phyloP scores from a whole-genome alignment of 2,888 invertebrate species.

The Falcaria lacertinaria region DNA sequence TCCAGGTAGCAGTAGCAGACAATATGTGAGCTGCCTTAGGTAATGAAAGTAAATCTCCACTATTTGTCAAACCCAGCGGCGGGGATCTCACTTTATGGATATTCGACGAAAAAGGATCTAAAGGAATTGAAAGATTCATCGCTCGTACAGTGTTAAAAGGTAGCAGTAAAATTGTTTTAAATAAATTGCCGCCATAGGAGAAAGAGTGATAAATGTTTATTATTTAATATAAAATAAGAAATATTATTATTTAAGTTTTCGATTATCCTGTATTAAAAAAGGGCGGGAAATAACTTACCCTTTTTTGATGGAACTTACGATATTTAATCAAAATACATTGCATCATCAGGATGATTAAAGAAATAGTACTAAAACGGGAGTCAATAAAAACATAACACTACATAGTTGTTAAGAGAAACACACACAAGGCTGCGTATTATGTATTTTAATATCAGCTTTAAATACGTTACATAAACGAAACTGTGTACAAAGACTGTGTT shows the following conservation, averaged over 20 bases:
- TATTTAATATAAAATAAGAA: no score
- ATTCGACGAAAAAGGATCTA: slow-evolving; percentile 41
- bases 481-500: slow-evolving; percentile 45
- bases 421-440: slow-evolving; percentile 4
- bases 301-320: no score
- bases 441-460: slow-evolving; percentile 15
- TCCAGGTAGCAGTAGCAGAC: slow-evolving; percentile 14
- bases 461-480: slow-evolving; percentile 29
- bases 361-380: neutral
- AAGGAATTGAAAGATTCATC: slow-evolving; percentile 37
- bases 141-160: neutral
- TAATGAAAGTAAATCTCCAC: slow-evolving; percentile 59
- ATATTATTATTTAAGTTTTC: no score
- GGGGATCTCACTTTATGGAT: slow-evolving; percentile 14
- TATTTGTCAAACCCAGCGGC: slow-evolving; percentile 55
- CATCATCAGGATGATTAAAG: neutral
- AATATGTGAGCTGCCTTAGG: slow-evolving; percentile 27
- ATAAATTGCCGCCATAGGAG: neutral
- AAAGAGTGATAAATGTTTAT: no score
- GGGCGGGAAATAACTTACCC: no score
- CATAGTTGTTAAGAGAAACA: neutral
- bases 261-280: no score
- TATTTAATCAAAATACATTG: no score
- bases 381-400: neutral
- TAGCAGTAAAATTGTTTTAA: neutral